Conservation (phyloP, 2,888 invertebrate genomes). For the Agrochola lota region DNA sequence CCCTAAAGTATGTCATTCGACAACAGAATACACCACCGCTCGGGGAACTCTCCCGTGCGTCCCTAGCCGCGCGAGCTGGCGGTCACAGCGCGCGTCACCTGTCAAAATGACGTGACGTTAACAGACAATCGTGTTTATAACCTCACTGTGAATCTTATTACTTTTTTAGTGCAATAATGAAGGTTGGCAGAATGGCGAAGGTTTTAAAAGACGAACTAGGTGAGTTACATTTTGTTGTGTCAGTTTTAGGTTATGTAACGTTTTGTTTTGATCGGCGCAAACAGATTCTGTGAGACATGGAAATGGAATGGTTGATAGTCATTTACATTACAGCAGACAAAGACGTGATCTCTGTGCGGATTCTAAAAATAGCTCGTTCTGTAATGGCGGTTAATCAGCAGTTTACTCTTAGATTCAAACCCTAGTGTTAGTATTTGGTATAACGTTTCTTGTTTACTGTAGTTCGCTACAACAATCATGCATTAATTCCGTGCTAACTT, state of each 20-base stretch:
- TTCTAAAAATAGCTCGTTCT: constrained; percentile 87
- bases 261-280: constrained; percentile 78
- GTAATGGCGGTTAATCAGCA: constrained; percentile 88
- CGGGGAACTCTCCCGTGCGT: constrained; percentile 75
- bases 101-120: constrained; percentile 87
- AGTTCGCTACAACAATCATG: constrained; percentile 68
- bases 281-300: constrained; percentile 67
- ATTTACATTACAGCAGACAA: constrained; percentile 88
- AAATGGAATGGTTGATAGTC: constrained; percentile 79
- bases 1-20: constrained; percentile 84
- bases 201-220: constrained; percentile 78
- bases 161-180: constrained; percentile 77
- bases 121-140: constrained; percentile 79
- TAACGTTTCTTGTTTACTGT: constrained; percentile 69
- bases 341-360: constrained; percentile 88
- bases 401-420: constrained; percentile 84
- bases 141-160: constrained; percentile 79
- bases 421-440: constrained; percentile 72
- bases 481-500: constrained; percentile 71
- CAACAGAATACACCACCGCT: constrained; percentile 71
- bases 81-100: constrained; percentile 83
- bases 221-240: constrained; percentile 77
- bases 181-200: constrained; percentile 81
- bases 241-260: constrained; percentile 81
- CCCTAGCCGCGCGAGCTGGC: constrained; percentile 77